Evolutionary conservation across 2,888 invertebrate species (phyloP).

Genomic region (Pedicia rivosa): DNA sequence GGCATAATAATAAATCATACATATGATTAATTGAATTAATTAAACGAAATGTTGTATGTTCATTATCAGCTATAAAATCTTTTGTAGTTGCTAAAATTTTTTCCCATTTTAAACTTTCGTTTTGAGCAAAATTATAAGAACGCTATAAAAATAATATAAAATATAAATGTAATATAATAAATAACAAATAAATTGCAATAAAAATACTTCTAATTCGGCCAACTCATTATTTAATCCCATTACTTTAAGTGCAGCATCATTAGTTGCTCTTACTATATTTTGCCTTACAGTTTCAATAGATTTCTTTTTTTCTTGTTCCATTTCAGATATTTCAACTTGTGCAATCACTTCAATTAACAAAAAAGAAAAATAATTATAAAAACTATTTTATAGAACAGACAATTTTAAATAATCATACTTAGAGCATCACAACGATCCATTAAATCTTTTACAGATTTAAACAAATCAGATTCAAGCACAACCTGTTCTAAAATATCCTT

Average conservation of each 20-base stretch:
- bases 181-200: not conserved
- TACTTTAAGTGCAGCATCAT: constrained; percentile 23
- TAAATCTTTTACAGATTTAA: constrained; percentile 25
- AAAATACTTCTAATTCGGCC: constrained; percentile 19
- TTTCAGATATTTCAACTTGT: constrained; percentile 24
- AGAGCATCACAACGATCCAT: constrained; percentile 28
- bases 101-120: constrained; percentile 24
- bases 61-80: constrained; percentile 18
- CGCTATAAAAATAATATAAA: constrained; percentile 11
- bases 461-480: constrained; percentile 20
- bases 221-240: constrained; percentile 27
- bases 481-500: constrained; percentile 21
- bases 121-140: constrained; percentile 21
- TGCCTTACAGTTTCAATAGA: constrained; percentile 26
- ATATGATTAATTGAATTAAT: constrained; percentile 24
- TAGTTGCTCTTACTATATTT: constrained; percentile 24
- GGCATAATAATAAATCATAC: constrained; percentile 21
- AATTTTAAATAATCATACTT: constrained; percentile 17
- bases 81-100: constrained; percentile 22
- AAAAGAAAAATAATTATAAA: not conserved
- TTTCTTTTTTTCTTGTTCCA: constrained; percentile 17
- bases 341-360: constrained; percentile 24
- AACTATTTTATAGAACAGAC: not conserved
- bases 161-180: not conserved
- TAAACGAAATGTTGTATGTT: constrained; percentile 20